phyloP scores from a whole-genome alignment of 2,888 invertebrate species.

The Anthophora plumipes region DNA sequence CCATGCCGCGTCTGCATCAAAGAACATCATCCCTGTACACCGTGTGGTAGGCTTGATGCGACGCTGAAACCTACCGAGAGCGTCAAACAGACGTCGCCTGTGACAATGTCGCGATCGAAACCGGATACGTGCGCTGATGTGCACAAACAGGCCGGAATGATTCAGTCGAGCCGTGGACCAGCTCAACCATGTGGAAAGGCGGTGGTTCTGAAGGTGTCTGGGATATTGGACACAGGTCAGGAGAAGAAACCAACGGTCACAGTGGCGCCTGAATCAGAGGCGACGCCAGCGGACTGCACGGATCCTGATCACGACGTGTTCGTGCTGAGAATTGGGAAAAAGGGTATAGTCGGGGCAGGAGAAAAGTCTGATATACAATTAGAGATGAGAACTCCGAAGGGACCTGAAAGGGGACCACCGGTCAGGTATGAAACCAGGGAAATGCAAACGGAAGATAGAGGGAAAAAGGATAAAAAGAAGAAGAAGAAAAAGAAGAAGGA shows the following conservation, averaged over 20 bases:
- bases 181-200: slow-evolving; percentile 74
- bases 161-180: slow-evolving; percentile 41
- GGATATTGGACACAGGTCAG: slow-evolving; percentile 72
- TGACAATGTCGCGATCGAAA: background rate
- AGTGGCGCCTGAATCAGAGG: slow-evolving; percentile 72
- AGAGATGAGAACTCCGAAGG: slow-evolving; percentile 90
- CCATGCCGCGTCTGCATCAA: slow-evolving; percentile 65
- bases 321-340: slow-evolving; percentile 90
- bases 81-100: background rate
- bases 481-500: slow-evolving; percentile 53
- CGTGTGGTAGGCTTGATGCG: slow-evolving; percentile 61
- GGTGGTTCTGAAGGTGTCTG: slow-evolving; percentile 81
- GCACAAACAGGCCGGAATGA: slow-evolving; percentile 19
- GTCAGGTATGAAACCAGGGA: slow-evolving; percentile 88
- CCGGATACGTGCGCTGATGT: slow-evolving; percentile 22
- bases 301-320: slow-evolving; percentile 91
- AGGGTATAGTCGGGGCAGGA: slow-evolving; percentile 88
- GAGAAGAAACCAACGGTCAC: slow-evolving; percentile 75
- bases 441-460: slow-evolving; percentile 87
- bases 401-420: slow-evolving; percentile 87
- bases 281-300: slow-evolving; percentile 67
- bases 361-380: slow-evolving; percentile 90
- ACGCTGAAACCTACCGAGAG: slow-evolving; percentile 34
- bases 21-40: slow-evolving; percentile 60
- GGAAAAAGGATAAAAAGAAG: slow-evolving; percentile 55